Base-by-base conservation (phyloP, 1,140 invertebrate genomes). In the Lineus longissimus region DNA sequence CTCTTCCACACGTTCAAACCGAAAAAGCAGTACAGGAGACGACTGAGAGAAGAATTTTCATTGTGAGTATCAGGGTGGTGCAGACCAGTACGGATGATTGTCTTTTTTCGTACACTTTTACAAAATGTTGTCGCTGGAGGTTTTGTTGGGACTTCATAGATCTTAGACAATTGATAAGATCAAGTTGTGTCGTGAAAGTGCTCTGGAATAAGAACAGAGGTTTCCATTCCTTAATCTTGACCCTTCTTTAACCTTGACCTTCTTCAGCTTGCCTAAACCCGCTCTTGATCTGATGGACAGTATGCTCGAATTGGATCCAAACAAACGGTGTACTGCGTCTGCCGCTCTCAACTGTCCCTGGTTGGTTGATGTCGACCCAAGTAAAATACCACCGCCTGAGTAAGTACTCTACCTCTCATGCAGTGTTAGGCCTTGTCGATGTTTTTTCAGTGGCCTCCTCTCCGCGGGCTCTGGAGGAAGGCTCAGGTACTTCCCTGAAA, bases 271-370 rank as follows among this genome's bases (percentile, higher is more conserved):
- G 88, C 96, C 97, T 1, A 76, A 83, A 9, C 81, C 87, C 17
- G 95, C 96, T 0, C 84, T 99, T 13, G 95, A 97, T 77, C 85
- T 99, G 27, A 85, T 99, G 31, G 97, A 99, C 81, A 88, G 90
- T 76, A 98, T 99, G 96, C 83, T 99, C 58, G 92, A 95, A 73
- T 82, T 99, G 59, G 96, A 99, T 84, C 97, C 97, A 0, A 88
- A 90, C 17, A 91, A 91, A 74, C 84, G 97, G 67, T 94, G 97
- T 64, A 95, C 94, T 0, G 95, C 96, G 7, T 92, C 95, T 51
- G 91, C 96, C 74, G 95, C 97, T 2, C 85, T 99, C 0, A 90
- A 93, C 76, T 93, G 92, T 68, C 84, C 88, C n/a, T 99, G 96
- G 96, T 83, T 99, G 0, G 92, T 89, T 80, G 91, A 92, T 80